Evolutionary conservation across 2,797 vertebrate genomes (phyloP).

Genomic region (Hemibagrus guttatus): DNA sequence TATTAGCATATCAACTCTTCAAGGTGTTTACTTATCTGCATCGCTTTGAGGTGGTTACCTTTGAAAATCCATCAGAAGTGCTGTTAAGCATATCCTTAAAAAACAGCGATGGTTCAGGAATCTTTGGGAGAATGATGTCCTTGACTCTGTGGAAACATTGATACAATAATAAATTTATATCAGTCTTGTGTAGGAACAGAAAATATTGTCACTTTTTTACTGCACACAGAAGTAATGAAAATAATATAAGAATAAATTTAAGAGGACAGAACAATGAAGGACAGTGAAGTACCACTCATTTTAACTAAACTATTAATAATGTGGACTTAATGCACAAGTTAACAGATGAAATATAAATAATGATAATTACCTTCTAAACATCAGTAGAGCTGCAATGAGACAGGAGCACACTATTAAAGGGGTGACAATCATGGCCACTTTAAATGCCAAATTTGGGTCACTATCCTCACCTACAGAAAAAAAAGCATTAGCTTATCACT

Average conservation of each 20-base stretch:
- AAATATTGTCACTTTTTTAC: background rate
- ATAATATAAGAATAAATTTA: no score
- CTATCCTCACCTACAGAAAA: constrained; percentile 2
- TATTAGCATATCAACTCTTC: background rate
- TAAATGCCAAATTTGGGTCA: fast-evolving
- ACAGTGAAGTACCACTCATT: background rate
- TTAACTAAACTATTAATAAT: background rate
- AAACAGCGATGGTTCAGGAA: constrained; percentile 60
- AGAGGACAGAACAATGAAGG: background rate
- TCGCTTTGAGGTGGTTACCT: constrained; percentile 7
- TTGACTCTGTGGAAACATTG: constrained; percentile 55
- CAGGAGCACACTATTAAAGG: constrained; percentile 49
- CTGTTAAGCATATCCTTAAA: constrained; percentile 59
- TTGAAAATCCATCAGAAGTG: constrained; percentile 58
- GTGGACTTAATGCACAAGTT: background rate
- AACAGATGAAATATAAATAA: background rate
- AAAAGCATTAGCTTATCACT: background rate
- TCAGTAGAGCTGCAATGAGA: constrained; percentile 29
- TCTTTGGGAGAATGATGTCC: constrained; percentile 53
- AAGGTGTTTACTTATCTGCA: background rate
- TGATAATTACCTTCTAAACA: constrained; percentile 57
- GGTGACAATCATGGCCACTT: background rate
- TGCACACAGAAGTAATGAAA: background rate
- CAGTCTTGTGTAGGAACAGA: background rate
- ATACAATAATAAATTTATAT: background rate